A percentile compares a stretch with the other conserved stretches of the same genome.
Conservation (phyloP, 2,888 invertebrate species). For the Fabriciana adippe region DNA sequence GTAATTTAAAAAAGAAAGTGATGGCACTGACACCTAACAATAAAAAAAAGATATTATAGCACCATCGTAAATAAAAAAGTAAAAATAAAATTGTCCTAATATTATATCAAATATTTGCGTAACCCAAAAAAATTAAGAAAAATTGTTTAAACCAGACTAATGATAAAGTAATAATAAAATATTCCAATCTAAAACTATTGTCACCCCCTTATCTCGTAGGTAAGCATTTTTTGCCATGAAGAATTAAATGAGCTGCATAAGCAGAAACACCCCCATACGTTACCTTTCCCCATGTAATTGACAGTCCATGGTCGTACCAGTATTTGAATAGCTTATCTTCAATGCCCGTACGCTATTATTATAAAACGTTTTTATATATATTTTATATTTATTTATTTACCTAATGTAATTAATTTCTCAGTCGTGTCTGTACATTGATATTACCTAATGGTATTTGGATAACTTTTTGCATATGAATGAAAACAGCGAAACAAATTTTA, state of each 20-base stretch:
- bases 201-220: constrained; percentile 46
- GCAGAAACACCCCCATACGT: constrained; percentile 51
- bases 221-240: constrained; percentile 80
- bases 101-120: too few relatives aligned
- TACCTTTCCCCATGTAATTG: constrained; percentile 47
- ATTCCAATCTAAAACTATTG: constrained; percentile 40
- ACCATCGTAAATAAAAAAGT: background rate
- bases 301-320: constrained; percentile 49
- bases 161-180: constrained; percentile 7
- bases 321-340: constrained; percentile 58
- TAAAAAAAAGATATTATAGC: too few relatives aligned
- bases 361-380: constrained; percentile 3
- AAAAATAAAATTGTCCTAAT: background rate
- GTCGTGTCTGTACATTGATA: background rate
- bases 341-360: background rate
- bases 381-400: background rate
- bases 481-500: too few relatives aligned
- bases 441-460: background rate
- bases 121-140: background rate
- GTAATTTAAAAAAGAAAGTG: too few relatives aligned
- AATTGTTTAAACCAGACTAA: background rate
- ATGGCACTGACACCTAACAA: too few relatives aligned
- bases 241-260: constrained; percentile 71
- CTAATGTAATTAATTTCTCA: constrained; percentile 11
- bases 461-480: background rate